Base-by-base conservation (phyloP, 2,888 invertebrate species). In the Hanleya hanleyi region DNA sequence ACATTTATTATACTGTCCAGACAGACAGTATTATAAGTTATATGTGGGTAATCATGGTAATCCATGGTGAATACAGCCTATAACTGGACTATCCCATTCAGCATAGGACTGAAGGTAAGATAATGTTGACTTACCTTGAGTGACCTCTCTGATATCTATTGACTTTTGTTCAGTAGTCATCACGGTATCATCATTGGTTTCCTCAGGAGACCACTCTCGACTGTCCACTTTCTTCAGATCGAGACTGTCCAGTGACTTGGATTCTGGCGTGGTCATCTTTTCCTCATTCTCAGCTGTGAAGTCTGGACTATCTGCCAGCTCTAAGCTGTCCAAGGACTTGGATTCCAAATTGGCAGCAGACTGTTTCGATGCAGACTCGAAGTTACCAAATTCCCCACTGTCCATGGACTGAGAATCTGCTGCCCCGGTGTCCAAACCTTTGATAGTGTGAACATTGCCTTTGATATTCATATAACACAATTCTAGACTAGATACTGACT, bases 401-500 rank as follows among this genome's bases (percentile, higher is more conserved):
- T 86, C 85, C 62, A 85, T 77, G 5, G 85, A 85, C 66, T 84
- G 83, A 26, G 80, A 79, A 73, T 87, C 86, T 29, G 76, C 83
- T 1, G 75, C 79, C 12, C 71, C 69, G 6, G 64, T 12, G 3
- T 36, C 1, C 33, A 22, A 26, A 2, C 33, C 32, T n/a, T n/a
- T n/a, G 12, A n/a, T 9, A 12, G 15, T 12, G 22, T 57, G n/a
- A 12, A n/a, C 26, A 57, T 26, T 9, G 22, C 61, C 65, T 12
- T 18, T 32, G 32, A 15, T 22, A 57, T 67, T 71, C 22, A n/a
- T 29, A 22, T 47, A 26, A 62, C 38, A 36, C 18, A 89, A 78
- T 32, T 89, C 89, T 6, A 89, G 82, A 79, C 89, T 89, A 36
- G 86, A 83, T 6, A 88, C 78, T n/a, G 88, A 88, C 67, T 87